These are phyloP conservation scores for Neocrepidodera transversa DNA, from an alignment of 2,888 invertebrate genomes.

Conservation along the genomic window DNA sequence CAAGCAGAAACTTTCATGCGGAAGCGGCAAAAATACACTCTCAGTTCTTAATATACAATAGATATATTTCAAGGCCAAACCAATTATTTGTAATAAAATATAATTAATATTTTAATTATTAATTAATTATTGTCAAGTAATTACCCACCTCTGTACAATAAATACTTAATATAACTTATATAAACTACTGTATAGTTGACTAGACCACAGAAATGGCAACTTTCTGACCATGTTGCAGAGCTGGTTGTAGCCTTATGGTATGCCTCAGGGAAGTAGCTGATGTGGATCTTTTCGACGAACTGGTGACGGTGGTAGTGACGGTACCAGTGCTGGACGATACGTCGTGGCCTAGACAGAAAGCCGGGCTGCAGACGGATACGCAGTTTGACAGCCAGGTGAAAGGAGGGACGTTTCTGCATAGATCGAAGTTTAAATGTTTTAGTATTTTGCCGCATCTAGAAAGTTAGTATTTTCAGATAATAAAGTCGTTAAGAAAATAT, in stretches of 20 bases:
- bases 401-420: conserved; percentile 69
- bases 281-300: conserved; percentile 55
- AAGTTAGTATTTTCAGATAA: conserved; percentile 1
- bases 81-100: no score
- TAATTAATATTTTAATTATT: no score
- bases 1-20: no score
- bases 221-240: conserved; percentile 52
- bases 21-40: no score
- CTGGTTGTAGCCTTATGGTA: conserved; percentile 56
- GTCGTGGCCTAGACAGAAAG: conserved; percentile 54
- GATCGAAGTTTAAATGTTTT: conserved; percentile 54
- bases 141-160: no score
- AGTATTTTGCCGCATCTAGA: conserved; percentile 53
- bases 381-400: conserved; percentile 74
- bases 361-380: conserved; percentile 54
- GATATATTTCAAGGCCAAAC: no score
- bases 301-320: conserved; percentile 56
- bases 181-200: no score
- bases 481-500: neutral
- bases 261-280: conserved; percentile 56
- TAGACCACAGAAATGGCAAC: conserved; percentile 58
- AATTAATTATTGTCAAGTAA: no score
- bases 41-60: no score
- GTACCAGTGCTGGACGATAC: conserved; percentile 50
- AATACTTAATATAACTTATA: no score